Evolutionary conservation across 2,113 vertebrate genomes (phyloP), one percentile per base, ranked within the genome.

Genomic region (Myiagra hebetior): DNA sequence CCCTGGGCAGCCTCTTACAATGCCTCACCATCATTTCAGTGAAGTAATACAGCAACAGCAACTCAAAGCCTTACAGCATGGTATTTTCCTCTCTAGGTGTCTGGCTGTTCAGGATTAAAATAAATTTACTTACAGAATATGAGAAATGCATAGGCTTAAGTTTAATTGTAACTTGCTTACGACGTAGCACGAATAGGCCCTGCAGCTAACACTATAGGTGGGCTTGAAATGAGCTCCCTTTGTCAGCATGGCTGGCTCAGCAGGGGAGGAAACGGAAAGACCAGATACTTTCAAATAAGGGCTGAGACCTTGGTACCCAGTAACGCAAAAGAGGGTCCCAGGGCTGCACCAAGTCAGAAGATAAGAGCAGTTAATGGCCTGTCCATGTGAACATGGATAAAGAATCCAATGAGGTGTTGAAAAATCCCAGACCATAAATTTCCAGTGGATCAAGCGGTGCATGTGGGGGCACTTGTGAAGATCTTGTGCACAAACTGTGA

Each of bases 401-500:
- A 37, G 41, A 77, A 70, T 56, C 49, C 26, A 20, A 1, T 22
- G 49, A 69, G 12, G 15, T 37, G 6, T 35, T 84, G 27, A 35
- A 49, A 77, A 31, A 49, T 19, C 63, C 15, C 15, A 76, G 41
- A 42, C 14, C 26, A 49, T 28, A 37, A 42, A 63, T 56, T 35
- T 31, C 41, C 46, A 4, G 7, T 55, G 70, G 39, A 55, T 39
- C 20, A 28, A 42, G 22, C 77, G 12, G 15, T 1, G 0, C 22
- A 7, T 7, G 5, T 2, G 4, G 9, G 18, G 19, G 17, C 33
- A 47, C 47, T 24, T 0, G 0, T 20, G 35, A 47, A 70, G 56
- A 23, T 69, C 55, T 31, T 55, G 26, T 63, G 49, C 72, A 56
- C 21, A 42, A 72, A 56, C 21, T 20, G 9, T 37, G 39, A 31